These are phyloP conservation scores for Chelonus formosanus DNA, from an alignment of 2,888 invertebrate genomes.

Conservation along the genomic window DNA sequence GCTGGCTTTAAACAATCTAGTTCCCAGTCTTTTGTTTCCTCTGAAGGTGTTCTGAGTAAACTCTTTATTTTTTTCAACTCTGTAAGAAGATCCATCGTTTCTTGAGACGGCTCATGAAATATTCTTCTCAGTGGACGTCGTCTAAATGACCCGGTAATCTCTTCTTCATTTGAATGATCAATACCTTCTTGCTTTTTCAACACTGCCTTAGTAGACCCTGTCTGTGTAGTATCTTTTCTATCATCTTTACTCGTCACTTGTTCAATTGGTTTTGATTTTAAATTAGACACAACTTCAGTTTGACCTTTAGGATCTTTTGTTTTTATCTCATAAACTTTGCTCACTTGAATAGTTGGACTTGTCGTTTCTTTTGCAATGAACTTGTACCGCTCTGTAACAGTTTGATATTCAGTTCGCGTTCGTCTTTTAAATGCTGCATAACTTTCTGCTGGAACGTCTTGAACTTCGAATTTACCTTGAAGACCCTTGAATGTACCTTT, in stretches of 20 bases:
- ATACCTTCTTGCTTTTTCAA: constrained; percentile 57
- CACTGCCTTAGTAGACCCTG: constrained; percentile 50
- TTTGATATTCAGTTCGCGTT: constrained; percentile 39
- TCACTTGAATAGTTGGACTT: constrained; percentile 24
- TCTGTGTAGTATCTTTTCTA: neutral
- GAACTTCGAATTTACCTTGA: constrained; percentile 55
- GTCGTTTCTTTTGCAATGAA: constrained; percentile 22
- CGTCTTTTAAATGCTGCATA: constrained; percentile 59
- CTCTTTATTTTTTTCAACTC: constrained; percentile 59
- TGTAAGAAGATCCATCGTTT: constrained; percentile 59
- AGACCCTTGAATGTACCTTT: constrained; percentile 54
- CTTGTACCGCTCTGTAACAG: constrained; percentile 10
- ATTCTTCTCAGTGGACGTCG: constrained; percentile 51
- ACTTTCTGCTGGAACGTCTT: constrained; percentile 55
- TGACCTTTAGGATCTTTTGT: constrained; percentile 18
- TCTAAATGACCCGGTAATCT: constrained; percentile 47
- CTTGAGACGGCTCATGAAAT: constrained; percentile 60
- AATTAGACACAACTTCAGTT: neutral
- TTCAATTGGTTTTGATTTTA: neutral
- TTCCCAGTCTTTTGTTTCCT: constrained; percentile 51
- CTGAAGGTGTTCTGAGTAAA: constrained; percentile 55
- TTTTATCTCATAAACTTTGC: constrained; percentile 26
- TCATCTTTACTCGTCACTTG: neutral
- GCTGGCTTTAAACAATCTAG: constrained; percentile 46
- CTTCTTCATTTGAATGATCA: constrained; percentile 53